Conservation (phyloP, 2,113 vertebrate species). For the Mesocricetus auratus region DNA sequence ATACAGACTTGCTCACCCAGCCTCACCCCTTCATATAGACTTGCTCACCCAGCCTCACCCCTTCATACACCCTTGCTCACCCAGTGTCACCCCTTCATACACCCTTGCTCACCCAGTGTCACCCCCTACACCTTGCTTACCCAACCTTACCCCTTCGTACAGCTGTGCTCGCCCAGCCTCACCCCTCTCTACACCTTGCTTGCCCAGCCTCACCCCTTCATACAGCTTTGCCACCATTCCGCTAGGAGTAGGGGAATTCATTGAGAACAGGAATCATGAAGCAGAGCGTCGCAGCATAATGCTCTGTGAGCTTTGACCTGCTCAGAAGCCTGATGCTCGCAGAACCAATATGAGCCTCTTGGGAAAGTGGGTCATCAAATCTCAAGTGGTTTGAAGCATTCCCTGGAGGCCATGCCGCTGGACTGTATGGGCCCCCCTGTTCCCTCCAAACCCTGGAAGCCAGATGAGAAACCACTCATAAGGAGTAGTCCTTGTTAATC, state of each 20-base stretch:
- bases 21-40: background rate
- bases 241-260: background rate
- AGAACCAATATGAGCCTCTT: background rate
- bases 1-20: background rate
- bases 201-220: no score
- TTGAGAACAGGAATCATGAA: background rate
- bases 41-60: background rate
- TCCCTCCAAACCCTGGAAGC: background rate
- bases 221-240: background rate
- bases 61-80: background rate
- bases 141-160: background rate
- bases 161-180: background rate
- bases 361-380: background rate
- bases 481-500: background rate
- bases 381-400: conserved; percentile 1
- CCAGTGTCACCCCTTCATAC: no score
- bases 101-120: background rate
- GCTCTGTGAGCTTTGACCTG: fast-evolving
- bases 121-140: background rate
- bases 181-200: background rate
- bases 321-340: background rate
- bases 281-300: fast-evolving
- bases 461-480: background rate
- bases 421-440: no score
- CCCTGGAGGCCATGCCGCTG: background rate